Evolutionary conservation across 2,113 vertebrate species (phyloP).

Genomic region (Boulengeromyrus knoepffleri): DNA sequence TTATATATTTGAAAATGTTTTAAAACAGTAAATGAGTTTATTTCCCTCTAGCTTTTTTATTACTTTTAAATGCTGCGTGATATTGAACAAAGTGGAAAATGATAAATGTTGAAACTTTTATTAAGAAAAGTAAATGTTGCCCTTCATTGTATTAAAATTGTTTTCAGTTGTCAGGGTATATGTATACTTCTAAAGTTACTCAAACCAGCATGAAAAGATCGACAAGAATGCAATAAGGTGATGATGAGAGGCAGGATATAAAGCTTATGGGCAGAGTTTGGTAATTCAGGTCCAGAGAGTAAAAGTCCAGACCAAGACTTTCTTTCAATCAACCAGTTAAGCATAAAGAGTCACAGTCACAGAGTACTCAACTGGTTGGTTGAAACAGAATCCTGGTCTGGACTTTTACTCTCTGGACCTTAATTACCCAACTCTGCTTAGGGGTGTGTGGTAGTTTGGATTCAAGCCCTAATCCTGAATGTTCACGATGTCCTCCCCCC

Average conservation of each 20-base stretch:
- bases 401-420: too few species aligned
- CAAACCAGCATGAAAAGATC: background rate
- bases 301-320: too few species aligned
- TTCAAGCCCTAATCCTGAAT: background rate
- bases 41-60: background rate
- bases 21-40: background rate
- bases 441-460: background rate
- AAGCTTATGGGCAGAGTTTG: background rate
- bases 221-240: background rate
- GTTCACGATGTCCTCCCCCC: background rate
- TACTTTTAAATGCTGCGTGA: background rate
- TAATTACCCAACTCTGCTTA: too few species aligned
- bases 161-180: background rate
- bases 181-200: background rate
- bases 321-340: too few species aligned
- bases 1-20: conserved; percentile 15
- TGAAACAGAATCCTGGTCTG: too few species aligned
- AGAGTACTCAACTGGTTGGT: too few species aligned
- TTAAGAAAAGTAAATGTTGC: background rate
- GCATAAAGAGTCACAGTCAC: too few species aligned
- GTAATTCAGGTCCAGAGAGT: too few species aligned
- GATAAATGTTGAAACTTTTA: conserved; percentile 27
- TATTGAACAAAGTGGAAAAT: conserved; percentile 2
- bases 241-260: background rate
- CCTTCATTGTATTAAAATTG: background rate